phyloP scores from a whole-genome alignment of 2,797 vertebrate species.

The Thripadectes ignobilis region DNA sequence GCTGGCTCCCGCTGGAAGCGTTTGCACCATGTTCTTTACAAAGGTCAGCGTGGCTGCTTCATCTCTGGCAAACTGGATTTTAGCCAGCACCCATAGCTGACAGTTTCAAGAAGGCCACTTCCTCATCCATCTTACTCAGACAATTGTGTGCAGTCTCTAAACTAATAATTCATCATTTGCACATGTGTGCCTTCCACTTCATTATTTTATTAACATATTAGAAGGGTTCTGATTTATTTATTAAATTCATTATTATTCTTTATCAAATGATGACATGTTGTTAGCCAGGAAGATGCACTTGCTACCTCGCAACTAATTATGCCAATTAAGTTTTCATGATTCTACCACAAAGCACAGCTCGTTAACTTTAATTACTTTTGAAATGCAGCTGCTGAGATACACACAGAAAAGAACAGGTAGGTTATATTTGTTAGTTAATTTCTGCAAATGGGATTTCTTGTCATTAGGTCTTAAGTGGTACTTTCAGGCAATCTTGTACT shows the following conservation, averaged over 20 bases:
- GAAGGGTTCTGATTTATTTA: constrained; percentile 53
- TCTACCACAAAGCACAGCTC: constrained; percentile 69
- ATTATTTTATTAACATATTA: constrained; percentile 49
- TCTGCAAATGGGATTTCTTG: constrained; percentile 32
- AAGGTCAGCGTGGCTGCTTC: neutral
- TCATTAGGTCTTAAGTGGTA: neutral
- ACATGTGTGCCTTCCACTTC: constrained; percentile 27
- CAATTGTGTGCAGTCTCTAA: neutral
- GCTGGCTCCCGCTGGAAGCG: fast-evolving
- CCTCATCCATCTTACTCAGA: constrained; percentile 51
- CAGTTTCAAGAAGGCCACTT: constrained; percentile 13
- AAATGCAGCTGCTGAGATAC: constrained; percentile 63
- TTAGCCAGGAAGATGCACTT: constrained; percentile 54
- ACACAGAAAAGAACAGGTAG: constrained; percentile 62
- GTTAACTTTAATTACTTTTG: constrained; percentile 75
- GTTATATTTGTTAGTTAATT: constrained; percentile 55
- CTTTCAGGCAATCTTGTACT: neutral
- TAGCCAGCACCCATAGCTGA: neutral
- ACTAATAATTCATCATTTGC: constrained; percentile 42
- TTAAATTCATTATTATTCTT: constrained; percentile 65
- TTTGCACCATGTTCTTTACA: neutral
- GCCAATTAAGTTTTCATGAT: constrained; percentile 66
- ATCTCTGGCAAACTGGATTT: neutral
- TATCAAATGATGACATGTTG: constrained; percentile 57
- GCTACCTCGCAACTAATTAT: constrained; percentile 65